Conservation (phyloP, 2,113 vertebrate species). For the Triplophysa rosa region DNA sequence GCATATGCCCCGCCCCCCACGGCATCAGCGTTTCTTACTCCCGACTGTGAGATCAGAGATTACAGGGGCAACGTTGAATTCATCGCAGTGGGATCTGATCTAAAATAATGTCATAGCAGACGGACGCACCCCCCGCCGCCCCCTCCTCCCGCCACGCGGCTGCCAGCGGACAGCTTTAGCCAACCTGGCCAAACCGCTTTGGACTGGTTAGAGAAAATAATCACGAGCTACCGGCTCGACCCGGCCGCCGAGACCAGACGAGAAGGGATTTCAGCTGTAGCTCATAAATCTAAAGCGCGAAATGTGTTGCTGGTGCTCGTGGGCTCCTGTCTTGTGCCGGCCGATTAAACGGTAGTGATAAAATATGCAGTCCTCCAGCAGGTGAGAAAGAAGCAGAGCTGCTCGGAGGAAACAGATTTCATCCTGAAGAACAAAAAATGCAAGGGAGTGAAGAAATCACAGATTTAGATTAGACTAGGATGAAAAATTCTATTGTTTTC, state of each 20-base stretch:
- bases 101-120: constrained; percentile 46
- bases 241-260: constrained; percentile 32
- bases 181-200: constrained; percentile 46
- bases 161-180: constrained; percentile 16
- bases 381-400: constrained; percentile 1
- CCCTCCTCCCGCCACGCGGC: background rate
- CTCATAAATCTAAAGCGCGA: constrained; percentile 46
- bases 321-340: constrained; percentile 20
- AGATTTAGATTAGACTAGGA: constrained; percentile 1
- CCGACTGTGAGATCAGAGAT: constrained; percentile 34
- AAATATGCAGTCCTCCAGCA: constrained; percentile 46
- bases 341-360: constrained; percentile 45
- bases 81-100: constrained; percentile 28
- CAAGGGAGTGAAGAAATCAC: background rate
- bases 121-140: background rate
- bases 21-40: background rate
- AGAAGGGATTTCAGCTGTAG: constrained; percentile 40
- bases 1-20: constrained; percentile 13
- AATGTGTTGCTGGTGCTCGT: constrained; percentile 35
- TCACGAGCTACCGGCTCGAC: constrained; percentile 45
- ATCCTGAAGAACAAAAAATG: constrained; percentile 21
- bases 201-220: constrained; percentile 52
- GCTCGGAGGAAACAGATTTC: constrained; percentile 27
- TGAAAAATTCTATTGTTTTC: background rate
- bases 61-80: constrained; percentile 10